Conservation (phyloP, 2,797 vertebrate genomes). For the Triplophysa bombifrons region DNA sequence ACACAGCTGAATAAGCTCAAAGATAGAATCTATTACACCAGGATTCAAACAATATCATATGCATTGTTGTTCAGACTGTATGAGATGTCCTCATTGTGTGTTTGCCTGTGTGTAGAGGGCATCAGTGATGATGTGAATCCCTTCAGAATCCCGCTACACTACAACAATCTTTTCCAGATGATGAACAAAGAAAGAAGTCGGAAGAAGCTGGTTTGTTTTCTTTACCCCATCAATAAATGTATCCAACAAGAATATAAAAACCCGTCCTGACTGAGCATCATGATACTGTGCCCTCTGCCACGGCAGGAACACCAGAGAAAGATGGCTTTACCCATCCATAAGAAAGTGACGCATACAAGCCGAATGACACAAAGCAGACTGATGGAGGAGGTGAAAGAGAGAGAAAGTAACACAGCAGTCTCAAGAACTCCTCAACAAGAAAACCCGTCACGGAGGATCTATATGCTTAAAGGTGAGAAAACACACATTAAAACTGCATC, state of each 20-base stretch:
- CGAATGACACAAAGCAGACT: constrained; percentile 66
- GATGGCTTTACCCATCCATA: constrained; percentile 75
- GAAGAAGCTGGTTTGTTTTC: constrained; percentile 68
- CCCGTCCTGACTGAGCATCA: background rate
- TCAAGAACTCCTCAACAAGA: constrained; percentile 38
- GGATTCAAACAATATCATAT: no score
- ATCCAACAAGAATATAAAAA: background rate
- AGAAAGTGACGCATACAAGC: constrained; percentile 76
- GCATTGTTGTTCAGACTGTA: no score
- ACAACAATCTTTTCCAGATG: constrained; percentile 74
- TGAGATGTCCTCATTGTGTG: no score
- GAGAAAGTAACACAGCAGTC: constrained; percentile 24
- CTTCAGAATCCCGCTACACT: constrained; percentile 77
- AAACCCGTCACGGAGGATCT: constrained; percentile 67
- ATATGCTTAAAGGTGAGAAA: constrained; percentile 73
- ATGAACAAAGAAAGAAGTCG: constrained; percentile 71
- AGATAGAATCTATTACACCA: no score
- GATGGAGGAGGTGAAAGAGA: constrained; percentile 67
- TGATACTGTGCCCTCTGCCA: background rate
- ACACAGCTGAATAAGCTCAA: no score
- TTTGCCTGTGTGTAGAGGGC: background rate
- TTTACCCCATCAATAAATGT: background rate
- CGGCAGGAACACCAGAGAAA: constrained; percentile 79
- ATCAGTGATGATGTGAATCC: constrained; percentile 70
- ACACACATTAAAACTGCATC: no score